These are phyloP conservation scores for Porites australiensis DNA, from an alignment of 64 coral and sea anemone species.

Conservation along the genomic window DNA sequence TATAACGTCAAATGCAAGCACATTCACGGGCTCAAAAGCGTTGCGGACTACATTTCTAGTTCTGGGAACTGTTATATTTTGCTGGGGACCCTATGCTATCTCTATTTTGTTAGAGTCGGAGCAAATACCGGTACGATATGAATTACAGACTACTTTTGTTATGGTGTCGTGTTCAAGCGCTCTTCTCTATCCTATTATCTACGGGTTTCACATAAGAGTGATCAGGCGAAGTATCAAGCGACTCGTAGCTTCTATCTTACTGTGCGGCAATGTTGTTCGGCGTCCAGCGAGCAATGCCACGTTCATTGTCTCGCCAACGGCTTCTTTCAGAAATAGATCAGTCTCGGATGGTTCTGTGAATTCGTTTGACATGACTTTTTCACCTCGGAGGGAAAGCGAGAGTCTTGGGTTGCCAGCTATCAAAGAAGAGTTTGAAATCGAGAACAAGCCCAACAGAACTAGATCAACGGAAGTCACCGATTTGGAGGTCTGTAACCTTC, in stretches of 20 bases:
- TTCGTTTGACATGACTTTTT: slow-evolving; percentile 67
- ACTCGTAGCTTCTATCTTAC: slow-evolving; percentile 23
- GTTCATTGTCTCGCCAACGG: slow-evolving; percentile 64
- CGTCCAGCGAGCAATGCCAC: slow-evolving; percentile 71
- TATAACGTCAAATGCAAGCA: slow-evolving; percentile 70
- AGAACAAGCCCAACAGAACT: slow-evolving; percentile 20
- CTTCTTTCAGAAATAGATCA: slow-evolving; percentile 81
- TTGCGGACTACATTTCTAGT: slow-evolving; percentile 74
- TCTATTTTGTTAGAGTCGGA: slow-evolving; percentile 80
- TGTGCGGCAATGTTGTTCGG: slow-evolving; percentile 53
- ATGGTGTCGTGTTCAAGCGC: slow-evolving; percentile 65
- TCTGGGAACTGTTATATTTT: slow-evolving; percentile 76
- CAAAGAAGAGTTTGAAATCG: slow-evolving; percentile 66
- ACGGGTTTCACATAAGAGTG: slow-evolving; percentile 87
- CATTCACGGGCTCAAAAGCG: slow-evolving; percentile 85
- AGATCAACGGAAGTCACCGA: slow-evolving; percentile 72
- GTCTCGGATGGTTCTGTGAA: slow-evolving; percentile 78
- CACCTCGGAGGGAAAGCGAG: slow-evolving; percentile 39
- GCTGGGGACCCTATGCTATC: slow-evolving; percentile 81
- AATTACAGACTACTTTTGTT: slow-evolving; percentile 60
- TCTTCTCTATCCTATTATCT: slow-evolving; percentile 85
- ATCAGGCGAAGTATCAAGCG: slow-evolving; percentile 71
- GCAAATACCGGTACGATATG: slow-evolving; percentile 48
- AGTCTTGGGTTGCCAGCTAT: slow-evolving; percentile 73
- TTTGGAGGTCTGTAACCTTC: slow-evolving; percentile 13